phyloP scores from a whole-genome alignment of 2,888 invertebrate genomes.

The Epinotia nisella region DNA sequence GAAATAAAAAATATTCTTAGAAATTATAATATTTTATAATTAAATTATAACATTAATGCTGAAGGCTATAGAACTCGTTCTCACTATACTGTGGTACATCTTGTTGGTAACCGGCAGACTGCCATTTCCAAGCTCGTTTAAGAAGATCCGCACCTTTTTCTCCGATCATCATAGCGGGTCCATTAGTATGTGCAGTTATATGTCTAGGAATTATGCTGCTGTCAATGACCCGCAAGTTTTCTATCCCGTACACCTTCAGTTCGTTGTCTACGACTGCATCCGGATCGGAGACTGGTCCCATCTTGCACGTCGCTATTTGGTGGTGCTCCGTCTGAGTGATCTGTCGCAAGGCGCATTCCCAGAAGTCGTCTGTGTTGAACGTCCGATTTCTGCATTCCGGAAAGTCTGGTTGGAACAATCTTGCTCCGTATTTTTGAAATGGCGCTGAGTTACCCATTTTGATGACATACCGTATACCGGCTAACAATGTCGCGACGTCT shows the following conservation, averaged over 20 bases:
- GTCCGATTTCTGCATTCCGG: constrained; percentile 72
- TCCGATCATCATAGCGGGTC: constrained; percentile 86
- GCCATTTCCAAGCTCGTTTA: constrained; percentile 64
- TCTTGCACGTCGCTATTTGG: constrained; percentile 85
- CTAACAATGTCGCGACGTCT: constrained; percentile 76
- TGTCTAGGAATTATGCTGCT: constrained; percentile 85
- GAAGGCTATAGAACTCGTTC: constrained; percentile 6
- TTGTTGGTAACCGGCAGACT: constrained; percentile 2
- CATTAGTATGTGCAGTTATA: constrained; percentile 84
- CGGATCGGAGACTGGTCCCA: constrained; percentile 83
- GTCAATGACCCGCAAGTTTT: constrained; percentile 82
- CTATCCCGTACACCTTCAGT: constrained; percentile 80
- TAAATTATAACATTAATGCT: neutral
- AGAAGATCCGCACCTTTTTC: constrained; percentile 86
- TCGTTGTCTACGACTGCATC: constrained; percentile 82
- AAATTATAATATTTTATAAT: neutral
- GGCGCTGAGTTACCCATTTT: constrained; percentile 76
- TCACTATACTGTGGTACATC: neutral
- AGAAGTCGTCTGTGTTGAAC: constrained; percentile 83
- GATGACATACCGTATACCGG: constrained; percentile 81
- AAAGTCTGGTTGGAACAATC: constrained; percentile 67
- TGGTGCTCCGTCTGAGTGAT: constrained; percentile 81
- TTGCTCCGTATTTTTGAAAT: constrained; percentile 76
- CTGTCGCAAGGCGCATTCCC: constrained; percentile 83
- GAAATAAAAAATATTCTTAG: neutral